Evolutionary conservation across 2,797 vertebrate species (phyloP).

Genomic region (Synanceia verrucosa): DNA sequence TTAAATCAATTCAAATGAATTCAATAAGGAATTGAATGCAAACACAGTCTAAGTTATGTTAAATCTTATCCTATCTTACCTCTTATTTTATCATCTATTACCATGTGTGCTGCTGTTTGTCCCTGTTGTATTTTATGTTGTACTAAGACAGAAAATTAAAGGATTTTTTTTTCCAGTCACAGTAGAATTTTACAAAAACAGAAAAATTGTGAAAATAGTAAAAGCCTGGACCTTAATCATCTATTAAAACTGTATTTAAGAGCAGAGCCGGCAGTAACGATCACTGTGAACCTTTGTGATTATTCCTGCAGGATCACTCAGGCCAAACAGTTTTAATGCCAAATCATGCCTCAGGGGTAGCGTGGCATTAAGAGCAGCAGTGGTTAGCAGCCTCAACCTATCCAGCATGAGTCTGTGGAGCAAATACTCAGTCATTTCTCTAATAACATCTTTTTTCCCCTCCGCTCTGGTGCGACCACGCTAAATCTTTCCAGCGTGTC

Average conservation of each 20-base stretch:
- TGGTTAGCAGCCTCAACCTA: conserved; percentile 36
- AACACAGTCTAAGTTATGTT: no score
- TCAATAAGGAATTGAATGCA: no score
- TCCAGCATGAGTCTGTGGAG: conserved; percentile 27
- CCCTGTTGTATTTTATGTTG: no score
- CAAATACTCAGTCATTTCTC: conserved; percentile 54
- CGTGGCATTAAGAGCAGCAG: conserved; percentile 45
- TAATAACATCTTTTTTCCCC: conserved; percentile 37
- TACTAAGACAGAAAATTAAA: no score
- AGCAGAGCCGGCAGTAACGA: conserved; percentile 21
- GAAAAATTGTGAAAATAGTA: neutral
- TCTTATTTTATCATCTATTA: no score
- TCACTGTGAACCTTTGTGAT: conserved; percentile 6
- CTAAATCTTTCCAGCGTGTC: conserved; percentile 60
- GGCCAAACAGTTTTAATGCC: conserved; percentile 46
- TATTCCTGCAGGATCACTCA: conserved; percentile 14
- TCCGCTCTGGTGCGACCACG: conserved; percentile 40
- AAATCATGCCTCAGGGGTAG: conserved; percentile 32
- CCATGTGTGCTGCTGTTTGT: no score
- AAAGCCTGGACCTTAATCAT: neutral
- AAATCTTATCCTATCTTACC: no score
- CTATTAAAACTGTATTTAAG: conserved; percentile 4
- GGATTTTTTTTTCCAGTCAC: no score
- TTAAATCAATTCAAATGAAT: no score
- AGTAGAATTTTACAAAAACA: neutral